phyloP scores from a whole-genome alignment of 2,113 vertebrate species.

The Morone saxatilis region DNA sequence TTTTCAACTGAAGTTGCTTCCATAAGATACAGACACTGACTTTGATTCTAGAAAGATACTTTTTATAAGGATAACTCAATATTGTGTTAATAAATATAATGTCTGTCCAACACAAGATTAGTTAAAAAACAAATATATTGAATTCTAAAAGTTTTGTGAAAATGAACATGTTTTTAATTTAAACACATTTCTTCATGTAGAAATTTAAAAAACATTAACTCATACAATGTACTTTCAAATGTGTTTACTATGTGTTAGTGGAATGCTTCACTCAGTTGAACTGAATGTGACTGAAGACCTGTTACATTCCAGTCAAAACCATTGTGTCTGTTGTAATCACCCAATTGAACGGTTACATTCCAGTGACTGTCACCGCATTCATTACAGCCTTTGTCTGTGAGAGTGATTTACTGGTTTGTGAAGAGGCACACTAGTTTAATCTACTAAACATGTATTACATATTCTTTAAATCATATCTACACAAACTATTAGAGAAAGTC shows the following conservation, averaged over 20 bases:
- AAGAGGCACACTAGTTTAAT: neutral
- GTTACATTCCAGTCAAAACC: neutral
- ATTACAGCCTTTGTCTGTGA: neutral
- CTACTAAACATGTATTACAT: neutral
- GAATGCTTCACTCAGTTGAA: neutral
- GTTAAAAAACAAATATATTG: no score
- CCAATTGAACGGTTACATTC: slow-evolving; percentile 4
- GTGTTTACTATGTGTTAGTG: neutral
- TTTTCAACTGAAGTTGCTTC: neutral
- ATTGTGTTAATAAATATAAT: no score
- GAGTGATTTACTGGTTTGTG: neutral
- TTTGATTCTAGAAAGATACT: no score
- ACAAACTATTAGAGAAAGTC: neutral
- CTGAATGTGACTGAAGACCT: neutral
- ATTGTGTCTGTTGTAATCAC: neutral
- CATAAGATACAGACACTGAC: no score
- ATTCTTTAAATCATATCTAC: neutral
- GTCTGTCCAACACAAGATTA: no score
- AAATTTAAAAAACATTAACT: neutral
- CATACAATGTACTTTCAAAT: neutral
- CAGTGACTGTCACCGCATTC: slow-evolving; percentile 18
- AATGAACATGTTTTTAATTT: no score
- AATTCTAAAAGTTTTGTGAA: no score
- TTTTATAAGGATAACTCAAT: no score
- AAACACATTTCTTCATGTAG: no score